Evolutionary conservation across 2,888 invertebrate genomes (phyloP).

Genomic region (Phymatocera aterrima): DNA sequence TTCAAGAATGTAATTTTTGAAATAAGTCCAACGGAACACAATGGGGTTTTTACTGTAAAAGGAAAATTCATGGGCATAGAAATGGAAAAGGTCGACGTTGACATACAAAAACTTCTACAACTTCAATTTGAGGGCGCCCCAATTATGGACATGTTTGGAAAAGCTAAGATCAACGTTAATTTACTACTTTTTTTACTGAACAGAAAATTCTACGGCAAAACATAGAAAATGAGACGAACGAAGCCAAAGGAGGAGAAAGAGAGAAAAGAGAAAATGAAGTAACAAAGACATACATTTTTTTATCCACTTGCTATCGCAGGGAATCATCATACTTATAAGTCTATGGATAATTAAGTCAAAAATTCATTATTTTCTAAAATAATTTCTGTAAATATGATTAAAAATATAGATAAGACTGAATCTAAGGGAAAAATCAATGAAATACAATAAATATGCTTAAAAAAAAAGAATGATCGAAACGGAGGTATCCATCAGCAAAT

Average conservation of each 20-base stretch:
- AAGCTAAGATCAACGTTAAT: slow-evolving; percentile 87
- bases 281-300: not conserved
- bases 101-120: slow-evolving; percentile 85
- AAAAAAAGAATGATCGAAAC: too few relatives aligned
- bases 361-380: too few relatives aligned
- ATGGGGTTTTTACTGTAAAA: slow-evolving; percentile 82
- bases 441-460: too few relatives aligned
- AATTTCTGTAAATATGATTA: too few relatives aligned
- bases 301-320: too few relatives aligned
- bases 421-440: too few relatives aligned
- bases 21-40: slow-evolving; percentile 81
- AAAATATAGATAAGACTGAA: too few relatives aligned
- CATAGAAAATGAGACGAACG: slow-evolving; percentile 53
- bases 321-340: too few relatives aligned
- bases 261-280: not conserved
- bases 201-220: slow-evolving; percentile 85
- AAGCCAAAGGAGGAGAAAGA: not conserved
- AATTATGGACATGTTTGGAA: slow-evolving; percentile 87
- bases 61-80: slow-evolving; percentile 87
- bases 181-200: slow-evolving; percentile 85
- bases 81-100: slow-evolving; percentile 84
- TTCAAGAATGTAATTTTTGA: slow-evolving; percentile 87
- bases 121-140: slow-evolving; percentile 86
- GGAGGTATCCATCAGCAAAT: too few relatives aligned
- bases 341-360: too few relatives aligned